These are phyloP conservation scores for Crotalus horridus DNA, from an alignment of 2,113 vertebrate species.

Conservation along the genomic window DNA sequence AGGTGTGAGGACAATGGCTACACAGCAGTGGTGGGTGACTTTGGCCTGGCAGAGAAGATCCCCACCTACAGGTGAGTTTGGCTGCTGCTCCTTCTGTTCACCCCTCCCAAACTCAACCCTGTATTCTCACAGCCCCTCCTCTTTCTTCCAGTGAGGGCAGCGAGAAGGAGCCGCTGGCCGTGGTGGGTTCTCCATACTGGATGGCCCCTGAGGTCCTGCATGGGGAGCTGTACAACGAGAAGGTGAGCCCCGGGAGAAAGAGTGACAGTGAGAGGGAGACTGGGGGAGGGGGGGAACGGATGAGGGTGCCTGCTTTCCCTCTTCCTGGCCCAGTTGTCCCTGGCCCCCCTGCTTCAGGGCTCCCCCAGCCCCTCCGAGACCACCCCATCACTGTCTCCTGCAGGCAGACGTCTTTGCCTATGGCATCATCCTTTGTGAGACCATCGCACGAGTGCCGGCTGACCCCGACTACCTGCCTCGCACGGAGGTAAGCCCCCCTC, in stretches of 20 bases:
- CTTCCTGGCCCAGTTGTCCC: too few relatives aligned
- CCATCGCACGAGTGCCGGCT: conserved; percentile 88
- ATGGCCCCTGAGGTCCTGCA: conserved; percentile 94
- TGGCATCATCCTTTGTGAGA: conserved; percentile 93
- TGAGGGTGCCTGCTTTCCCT: neutral
- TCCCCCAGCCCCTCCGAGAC: neutral
- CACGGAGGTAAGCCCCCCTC: conserved; percentile 80
- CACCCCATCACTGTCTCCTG: neutral
- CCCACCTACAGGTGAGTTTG: conserved; percentile 84
- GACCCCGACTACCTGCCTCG: conserved; percentile 92
- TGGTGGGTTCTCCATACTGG: conserved; percentile 96
- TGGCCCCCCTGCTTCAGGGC: too few relatives aligned
- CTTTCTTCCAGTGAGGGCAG: conserved; percentile 72
- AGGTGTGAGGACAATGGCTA: conserved; percentile 78
- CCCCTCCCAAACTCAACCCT: neutral
- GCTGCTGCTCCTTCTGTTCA: neutral
- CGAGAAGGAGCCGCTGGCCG: conserved; percentile 82
- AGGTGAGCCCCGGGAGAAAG: conserved; percentile 69
- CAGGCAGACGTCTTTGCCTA: conserved; percentile 85
- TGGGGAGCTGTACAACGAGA: conserved; percentile 91
- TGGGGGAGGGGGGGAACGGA: neutral
- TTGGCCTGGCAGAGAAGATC: conserved; percentile 94
- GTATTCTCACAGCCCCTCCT: neutral
- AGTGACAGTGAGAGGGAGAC: neutral
- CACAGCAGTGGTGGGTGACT: conserved; percentile 91